Base-by-base conservation (phyloP, 2,113 vertebrate genomes). In the Daubentonia madagascariensis region DNA sequence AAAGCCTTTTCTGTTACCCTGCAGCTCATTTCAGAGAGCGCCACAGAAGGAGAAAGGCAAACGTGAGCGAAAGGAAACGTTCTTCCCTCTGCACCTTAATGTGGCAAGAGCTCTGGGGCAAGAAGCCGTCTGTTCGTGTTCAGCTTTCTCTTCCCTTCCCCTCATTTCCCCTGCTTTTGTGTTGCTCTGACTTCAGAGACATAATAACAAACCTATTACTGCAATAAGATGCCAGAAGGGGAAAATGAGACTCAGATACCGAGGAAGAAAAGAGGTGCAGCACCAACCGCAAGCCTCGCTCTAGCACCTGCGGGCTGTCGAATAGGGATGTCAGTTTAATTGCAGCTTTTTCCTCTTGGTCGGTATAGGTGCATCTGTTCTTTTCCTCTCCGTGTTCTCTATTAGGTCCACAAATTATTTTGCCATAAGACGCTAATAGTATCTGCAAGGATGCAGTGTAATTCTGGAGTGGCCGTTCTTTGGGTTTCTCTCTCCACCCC, bases 401-500 rank as follows among this genome's bases (percentile, higher is more conserved):
- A 28, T 97, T 97, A 63, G n/a, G 32, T 57, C 40, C 92, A 95
- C 48, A 98, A 87, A 94, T 98, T 93, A 98, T 98, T 98, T 98
- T 92, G 81, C 98, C 63, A 17, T 79, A 92, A 96, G 91, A 97
- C 94, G 92, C 50, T 98, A 90, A 96, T 84, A 2, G 88, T 48
- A 35, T 85, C 89, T 95, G 61, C 50, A 73, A 57, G 88, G 73
- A 45, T 4, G 43, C 87, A 96, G 75, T 13, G 45, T 40, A 25
- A 73, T 91, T 88, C 79, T 61, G 70, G 40, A 67, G 25, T 25
- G 80, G 4, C 54, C 83, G 1, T 40, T 48, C 28, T 86, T 78
- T 59, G 18, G 67, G 81, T 85, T 70, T 88, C 72, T 76, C 45
- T 9, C 5, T 89, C 79, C 1, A 1, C 20, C 22, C 81, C 9